phyloP scores from a whole-genome alignment of 2,797 vertebrate species.

The Ambastaia sidthimunki region DNA sequence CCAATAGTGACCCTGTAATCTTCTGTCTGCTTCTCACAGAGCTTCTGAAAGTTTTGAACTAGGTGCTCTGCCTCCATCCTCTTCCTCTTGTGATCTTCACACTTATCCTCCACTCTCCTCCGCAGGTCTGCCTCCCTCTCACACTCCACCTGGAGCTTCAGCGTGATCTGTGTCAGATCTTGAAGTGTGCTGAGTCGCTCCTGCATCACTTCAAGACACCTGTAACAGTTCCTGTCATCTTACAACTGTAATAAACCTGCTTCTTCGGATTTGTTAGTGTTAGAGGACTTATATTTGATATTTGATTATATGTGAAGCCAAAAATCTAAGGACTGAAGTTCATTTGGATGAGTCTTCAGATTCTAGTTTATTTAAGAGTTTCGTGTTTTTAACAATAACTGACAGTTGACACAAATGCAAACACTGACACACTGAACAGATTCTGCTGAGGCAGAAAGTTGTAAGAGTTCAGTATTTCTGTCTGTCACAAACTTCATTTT shows the following conservation, averaged over 20 bases:
- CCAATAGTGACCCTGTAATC: background rate
- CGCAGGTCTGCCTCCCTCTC: slow-evolving; percentile 12
- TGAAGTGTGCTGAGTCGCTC: background rate
- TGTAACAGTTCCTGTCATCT: background rate
- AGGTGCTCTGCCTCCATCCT: slow-evolving; percentile 51
- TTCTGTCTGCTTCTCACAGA: slow-evolving; percentile 21
- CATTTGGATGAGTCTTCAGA: too few relatives aligned
- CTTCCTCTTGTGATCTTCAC: slow-evolving; percentile 26
- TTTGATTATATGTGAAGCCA: too few relatives aligned
- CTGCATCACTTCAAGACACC: slow-evolving; percentile 27
- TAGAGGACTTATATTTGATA: too few relatives aligned
- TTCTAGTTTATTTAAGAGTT: too few relatives aligned
- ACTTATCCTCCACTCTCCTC: slow-evolving; percentile 48
- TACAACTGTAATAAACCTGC: too few relatives aligned
- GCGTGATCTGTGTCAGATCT: slow-evolving; percentile 1
- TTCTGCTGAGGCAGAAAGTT: too few relatives aligned
- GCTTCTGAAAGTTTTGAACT: slow-evolving; percentile 32
- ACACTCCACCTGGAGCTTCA: slow-evolving; percentile 29
- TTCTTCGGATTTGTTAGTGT: too few relatives aligned
- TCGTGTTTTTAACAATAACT: too few relatives aligned
- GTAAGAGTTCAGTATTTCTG: too few relatives aligned
- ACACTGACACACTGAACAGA: too few relatives aligned
- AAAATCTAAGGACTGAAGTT: too few relatives aligned
- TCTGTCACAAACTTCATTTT: background rate
- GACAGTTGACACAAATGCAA: too few relatives aligned